Evolutionary conservation across 2,113 vertebrate species (phyloP).

Genomic region (Cinclus mexicanus): DNA sequence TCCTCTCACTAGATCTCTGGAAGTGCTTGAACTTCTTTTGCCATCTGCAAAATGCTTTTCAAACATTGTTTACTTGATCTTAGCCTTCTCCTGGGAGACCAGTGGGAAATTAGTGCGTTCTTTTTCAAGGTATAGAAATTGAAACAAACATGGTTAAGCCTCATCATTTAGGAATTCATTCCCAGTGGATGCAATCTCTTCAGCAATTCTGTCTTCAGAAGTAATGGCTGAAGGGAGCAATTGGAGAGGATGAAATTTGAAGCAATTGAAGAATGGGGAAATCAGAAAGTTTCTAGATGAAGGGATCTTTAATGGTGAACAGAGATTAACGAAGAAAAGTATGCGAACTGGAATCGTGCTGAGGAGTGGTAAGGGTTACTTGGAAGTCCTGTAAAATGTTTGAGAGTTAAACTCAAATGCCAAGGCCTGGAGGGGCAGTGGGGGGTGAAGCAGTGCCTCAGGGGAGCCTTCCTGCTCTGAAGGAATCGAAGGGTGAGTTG

Average conservation of each 20-base stretch:
- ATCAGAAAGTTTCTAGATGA: neutral
- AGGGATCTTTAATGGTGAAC: neutral
- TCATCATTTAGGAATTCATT: neutral
- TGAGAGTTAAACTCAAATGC: neutral
- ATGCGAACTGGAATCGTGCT: neutral
- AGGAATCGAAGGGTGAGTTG: rapidly evolving
- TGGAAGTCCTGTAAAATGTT: neutral
- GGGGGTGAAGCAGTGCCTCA: neutral
- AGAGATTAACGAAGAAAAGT: neutral
- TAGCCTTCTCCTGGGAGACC: neutral
- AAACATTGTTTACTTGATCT: slow-evolving; percentile 13
- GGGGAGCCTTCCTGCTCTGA: neutral
- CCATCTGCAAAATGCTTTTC: slow-evolving; percentile 35
- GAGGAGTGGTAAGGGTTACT: neutral
- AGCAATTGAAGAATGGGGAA: neutral
- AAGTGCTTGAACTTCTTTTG: neutral
- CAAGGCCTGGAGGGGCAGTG: neutral
- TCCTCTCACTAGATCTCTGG: neutral
- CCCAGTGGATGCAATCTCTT: neutral
- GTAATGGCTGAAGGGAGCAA: neutral
- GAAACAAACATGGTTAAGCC: neutral
- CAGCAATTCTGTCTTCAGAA: neutral
- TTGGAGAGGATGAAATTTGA: neutral
- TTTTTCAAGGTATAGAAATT: slow-evolving; percentile 18
- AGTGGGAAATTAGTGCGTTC: neutral